Evolutionary conservation across 2,888 invertebrate genomes (phyloP).

Genomic region (Ectemnius lituratus): DNA sequence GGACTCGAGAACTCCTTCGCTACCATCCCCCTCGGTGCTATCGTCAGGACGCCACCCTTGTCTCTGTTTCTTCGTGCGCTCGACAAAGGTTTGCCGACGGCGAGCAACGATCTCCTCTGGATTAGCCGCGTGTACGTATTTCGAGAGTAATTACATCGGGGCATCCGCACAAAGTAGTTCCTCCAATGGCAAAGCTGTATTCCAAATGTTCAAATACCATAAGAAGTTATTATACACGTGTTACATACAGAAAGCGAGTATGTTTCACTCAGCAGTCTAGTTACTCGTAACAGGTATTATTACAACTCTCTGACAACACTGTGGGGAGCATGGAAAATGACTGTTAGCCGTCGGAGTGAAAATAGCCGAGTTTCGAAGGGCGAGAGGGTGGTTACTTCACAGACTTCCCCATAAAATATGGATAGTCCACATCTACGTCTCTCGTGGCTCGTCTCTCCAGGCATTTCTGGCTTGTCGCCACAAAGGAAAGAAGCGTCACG

Average conservation of each 20-base stretch:
- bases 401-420: conserved; percentile 63
- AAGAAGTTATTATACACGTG: too few species aligned
- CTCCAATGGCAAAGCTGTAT: too few species aligned
- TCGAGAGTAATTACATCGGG: too few species aligned
- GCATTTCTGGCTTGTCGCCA: conserved; percentile 55
- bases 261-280: too few species aligned
- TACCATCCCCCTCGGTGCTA: conserved; percentile 49
- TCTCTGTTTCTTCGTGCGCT: conserved; percentile 51
- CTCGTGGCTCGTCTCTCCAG: conserved; percentile 12
- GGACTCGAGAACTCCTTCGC: conserved; percentile 67
- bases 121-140: too few species aligned
- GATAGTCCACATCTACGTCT: conserved; percentile 58
- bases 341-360: conserved; percentile 33
- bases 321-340: neutral
- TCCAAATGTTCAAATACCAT: too few species aligned
- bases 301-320: too few species aligned
- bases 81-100: conserved; percentile 41
- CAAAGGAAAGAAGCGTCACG: conserved; percentile 69
- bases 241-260: too few species aligned
- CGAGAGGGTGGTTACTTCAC: conserved; percentile 14
- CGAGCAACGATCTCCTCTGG: too few species aligned
- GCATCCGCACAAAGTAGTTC: too few species aligned
- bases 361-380: conserved; percentile 27
- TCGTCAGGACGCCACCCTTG: conserved; percentile 37
- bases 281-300: too few species aligned